Evolutionary conservation across 2,888 invertebrate species (phyloP).

Genomic region (Apodemia duryi): DNA sequence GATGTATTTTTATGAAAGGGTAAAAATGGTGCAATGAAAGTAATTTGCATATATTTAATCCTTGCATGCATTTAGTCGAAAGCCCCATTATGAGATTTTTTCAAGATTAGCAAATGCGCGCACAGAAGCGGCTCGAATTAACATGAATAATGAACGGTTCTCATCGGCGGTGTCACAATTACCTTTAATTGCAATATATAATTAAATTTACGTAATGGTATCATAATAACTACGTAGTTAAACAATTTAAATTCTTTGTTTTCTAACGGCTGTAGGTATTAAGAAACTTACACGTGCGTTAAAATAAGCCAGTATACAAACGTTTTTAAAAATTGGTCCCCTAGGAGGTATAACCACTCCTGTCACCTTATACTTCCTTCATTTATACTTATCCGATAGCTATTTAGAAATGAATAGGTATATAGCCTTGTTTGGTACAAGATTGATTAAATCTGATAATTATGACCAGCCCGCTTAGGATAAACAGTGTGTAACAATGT

Average conservation of each 20-base stretch:
- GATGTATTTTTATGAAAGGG: not conserved
- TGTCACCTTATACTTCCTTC: no score
- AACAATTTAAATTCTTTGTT: conserved; percentile 22
- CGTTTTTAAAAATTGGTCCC: no score
- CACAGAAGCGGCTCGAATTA: conserved; percentile 50
- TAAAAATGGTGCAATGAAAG: conserved; percentile 6
- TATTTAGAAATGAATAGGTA: no score
- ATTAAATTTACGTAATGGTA: conserved; percentile 60
- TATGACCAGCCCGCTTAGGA: no score
- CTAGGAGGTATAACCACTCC: no score
- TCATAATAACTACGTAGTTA: conserved; percentile 39
- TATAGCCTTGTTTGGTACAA: no score
- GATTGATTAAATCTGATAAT: no score
- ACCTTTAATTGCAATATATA: conserved; percentile 56
- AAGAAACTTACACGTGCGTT: no score
- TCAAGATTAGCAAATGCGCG: conserved; percentile 44
- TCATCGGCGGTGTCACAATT: conserved; percentile 52
- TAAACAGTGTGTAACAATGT: no score
- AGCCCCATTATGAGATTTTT: conserved; percentile 42
- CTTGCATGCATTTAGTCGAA: conserved; percentile 28
- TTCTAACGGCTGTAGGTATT: conserved; percentile 18
- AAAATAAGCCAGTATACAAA: no score
- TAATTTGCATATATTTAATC: conserved; percentile 14
- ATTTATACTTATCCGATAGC: no score
- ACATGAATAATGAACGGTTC: conserved; percentile 58